Conservation (phyloP, 2,113 vertebrate genomes). For the Chloropsis cyanopogon region DNA sequence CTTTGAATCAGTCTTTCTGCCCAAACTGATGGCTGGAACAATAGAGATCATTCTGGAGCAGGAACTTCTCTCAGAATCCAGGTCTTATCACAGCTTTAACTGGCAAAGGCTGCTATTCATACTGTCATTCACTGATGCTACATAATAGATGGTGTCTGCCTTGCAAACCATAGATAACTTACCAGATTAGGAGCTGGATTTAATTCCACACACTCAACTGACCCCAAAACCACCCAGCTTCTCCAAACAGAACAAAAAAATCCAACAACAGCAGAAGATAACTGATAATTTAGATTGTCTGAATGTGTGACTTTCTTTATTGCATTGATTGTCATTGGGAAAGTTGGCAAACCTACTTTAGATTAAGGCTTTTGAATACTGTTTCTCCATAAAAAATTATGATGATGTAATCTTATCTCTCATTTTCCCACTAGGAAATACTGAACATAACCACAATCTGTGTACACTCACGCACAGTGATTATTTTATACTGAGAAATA, state of each 20-base stretch:
- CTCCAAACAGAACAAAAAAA: slow-evolving; percentile 4
- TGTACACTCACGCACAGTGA: background rate
- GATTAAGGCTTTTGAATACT: background rate
- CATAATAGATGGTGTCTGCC: slow-evolving; percentile 79
- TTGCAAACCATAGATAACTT: slow-evolving; percentile 85
- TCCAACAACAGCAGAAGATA: slow-evolving; percentile 66
- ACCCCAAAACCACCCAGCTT: background rate
- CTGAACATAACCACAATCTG: background rate
- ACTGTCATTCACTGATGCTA: slow-evolving; percentile 69
- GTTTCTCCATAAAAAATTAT: background rate
- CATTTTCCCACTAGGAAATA: background rate
- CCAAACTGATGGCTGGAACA: slow-evolving; percentile 78
- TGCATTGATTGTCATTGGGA: background rate
- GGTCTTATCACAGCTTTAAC: slow-evolving; percentile 75
- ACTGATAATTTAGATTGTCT: slow-evolving; percentile 72
- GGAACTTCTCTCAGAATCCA: slow-evolving; percentile 60
- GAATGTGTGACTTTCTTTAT: slow-evolving; percentile 49
- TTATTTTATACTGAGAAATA: background rate
- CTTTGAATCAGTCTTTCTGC: slow-evolving; percentile 74
- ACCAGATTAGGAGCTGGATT: slow-evolving; percentile 58
- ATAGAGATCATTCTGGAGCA: slow-evolving; percentile 70
- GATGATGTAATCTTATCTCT: background rate
- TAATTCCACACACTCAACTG: slow-evolving; percentile 59
- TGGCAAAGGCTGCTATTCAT: slow-evolving; percentile 82
- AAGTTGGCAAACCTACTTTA: slow-evolving; percentile 17